Evolutionary conservation across 2,888 invertebrate genomes (phyloP).

Genomic region (Zootermopsis nevadensis): DNA sequence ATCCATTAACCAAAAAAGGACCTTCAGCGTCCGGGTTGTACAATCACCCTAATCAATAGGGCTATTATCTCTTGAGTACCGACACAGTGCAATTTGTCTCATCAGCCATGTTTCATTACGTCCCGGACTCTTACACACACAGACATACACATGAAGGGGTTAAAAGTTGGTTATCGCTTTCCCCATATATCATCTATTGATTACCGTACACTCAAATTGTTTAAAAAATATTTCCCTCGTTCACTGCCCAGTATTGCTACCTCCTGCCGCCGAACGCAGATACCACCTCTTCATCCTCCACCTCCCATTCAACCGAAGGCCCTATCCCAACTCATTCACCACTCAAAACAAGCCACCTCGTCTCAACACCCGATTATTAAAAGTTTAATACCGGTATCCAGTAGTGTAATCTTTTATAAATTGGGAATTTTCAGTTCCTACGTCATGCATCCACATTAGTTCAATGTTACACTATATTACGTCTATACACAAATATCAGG

Average conservation of each 20-base stretch:
- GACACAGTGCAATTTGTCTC: constrained; percentile 47
- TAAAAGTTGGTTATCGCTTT: constrained; percentile 39
- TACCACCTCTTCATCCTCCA: not conserved
- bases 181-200: constrained; percentile 47
- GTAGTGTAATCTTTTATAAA: constrained; percentile 35
- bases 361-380: constrained; percentile 37
- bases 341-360: constrained; percentile 20
- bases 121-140: constrained; percentile 9
- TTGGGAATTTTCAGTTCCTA: constrained; percentile 26
- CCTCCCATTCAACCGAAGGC: not conserved
- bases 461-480: constrained; percentile 26
- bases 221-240: constrained; percentile 29
- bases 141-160: constrained; percentile 30
- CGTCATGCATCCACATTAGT: not conserved
- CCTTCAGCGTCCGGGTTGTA: constrained; percentile 24
- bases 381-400: not conserved
- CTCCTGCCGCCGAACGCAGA: not conserved
- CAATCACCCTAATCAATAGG: constrained; percentile 47
- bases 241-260: not conserved
- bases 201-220: constrained; percentile 42
- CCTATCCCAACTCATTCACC: not conserved
- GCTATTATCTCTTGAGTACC: constrained; percentile 42
- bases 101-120: constrained; percentile 46
- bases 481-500: constrained; percentile 1
- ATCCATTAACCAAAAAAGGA: constrained; percentile 41